Base-by-base conservation (phyloP, 2,888 invertebrate species). In the Tetranychus piercei region DNA sequence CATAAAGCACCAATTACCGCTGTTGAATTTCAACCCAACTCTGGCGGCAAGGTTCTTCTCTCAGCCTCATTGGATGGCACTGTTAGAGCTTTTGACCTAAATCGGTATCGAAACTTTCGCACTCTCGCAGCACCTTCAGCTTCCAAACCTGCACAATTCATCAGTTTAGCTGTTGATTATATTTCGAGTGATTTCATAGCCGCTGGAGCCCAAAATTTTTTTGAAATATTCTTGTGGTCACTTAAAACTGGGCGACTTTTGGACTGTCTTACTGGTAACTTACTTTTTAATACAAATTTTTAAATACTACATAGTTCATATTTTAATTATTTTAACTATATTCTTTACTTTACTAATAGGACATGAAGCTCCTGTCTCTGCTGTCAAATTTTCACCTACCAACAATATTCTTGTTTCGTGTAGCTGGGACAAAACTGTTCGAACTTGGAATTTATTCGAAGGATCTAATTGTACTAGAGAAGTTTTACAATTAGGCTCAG, bases 21-120 rank as follows among this genome's bases (percentile, higher is more conserved):
- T 7, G 86, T 97, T 0, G 85, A 88, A 72, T 99, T 96, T 83
- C 44, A 71, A n/a, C 73, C 75, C n/a, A 94, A 92, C 80, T 88
- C 88, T 44, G 93, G 89, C 80, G 92, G 95, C 79, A 93, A 91
- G 83, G 94, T 94, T 80, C 86, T 99, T 11, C 87, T 96, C 3
- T 93, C 96, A 0, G 87, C 92, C 0, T 96, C 96, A 0, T 82
- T 94, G n/a, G 99, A 99, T 84, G 99, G 99, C 5, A 95, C 97
- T 4, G 93, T 96, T 0, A 83, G 97, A 79, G 96, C 96, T 1
- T 97, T 90, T 82, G 99, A 99, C 85, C 85, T 97, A 76, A 88
- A 88, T 73, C 87, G 92, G 79, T 99, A 99, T 83, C 91, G 97
- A 67, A 99, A 99, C 83, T 99, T 99, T 85, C 88, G 94, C 72